Base-by-base conservation (phyloP, 2,797 vertebrate species). In the Anguilla marmorata region DNA sequence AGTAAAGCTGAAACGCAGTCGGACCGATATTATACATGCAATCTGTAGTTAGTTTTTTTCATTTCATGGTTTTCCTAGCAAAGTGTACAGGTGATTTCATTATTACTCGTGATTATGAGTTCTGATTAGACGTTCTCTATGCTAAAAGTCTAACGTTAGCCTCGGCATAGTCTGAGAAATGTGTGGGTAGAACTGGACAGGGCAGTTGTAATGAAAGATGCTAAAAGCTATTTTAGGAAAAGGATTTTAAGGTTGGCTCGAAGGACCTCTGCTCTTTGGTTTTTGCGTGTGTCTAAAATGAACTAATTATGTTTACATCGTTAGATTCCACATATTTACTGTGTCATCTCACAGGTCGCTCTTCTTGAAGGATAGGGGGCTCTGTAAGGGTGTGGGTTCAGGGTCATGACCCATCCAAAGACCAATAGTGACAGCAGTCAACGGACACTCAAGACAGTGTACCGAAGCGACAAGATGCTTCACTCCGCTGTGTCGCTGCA, bases 111-210 rank as follows among this genome's bases (percentile, higher is more conserved):
- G 12, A 79, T 33, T 74, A 33, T 19, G 41, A 82, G 45, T 24
- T 50, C 19, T 50, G 45, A 24, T 50, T 48, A n/a, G 79, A 82
- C 50, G 33, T 14, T 76, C 72, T 6, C 30, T 76, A 76, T 33
- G 45, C 79, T 82, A 50, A 82, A 19, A 82, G 45, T 82, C 79
- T 82, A 48, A 50, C 19, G 24, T 48, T 79, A 21, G 41, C 16
- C 45, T 82, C 79, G 50, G 79, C 24, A n/a, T 24, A 11, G 41
- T 82, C 79, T 82, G 41, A 82, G 33, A 41, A 19, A 41, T 41
- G 74, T 45, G 48, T 82, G 79, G 79, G 19, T 82, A n/a, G 45
- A 82, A 9, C 79, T 82, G 79, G 41, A 82, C 41, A 50, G 41
- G 11, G 45, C 79, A 82, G 21, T 82, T 8, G 19, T 82, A 50